phyloP scores from a whole-genome alignment of 2,113 vertebrate genomes.

The Gobio gobio region DNA sequence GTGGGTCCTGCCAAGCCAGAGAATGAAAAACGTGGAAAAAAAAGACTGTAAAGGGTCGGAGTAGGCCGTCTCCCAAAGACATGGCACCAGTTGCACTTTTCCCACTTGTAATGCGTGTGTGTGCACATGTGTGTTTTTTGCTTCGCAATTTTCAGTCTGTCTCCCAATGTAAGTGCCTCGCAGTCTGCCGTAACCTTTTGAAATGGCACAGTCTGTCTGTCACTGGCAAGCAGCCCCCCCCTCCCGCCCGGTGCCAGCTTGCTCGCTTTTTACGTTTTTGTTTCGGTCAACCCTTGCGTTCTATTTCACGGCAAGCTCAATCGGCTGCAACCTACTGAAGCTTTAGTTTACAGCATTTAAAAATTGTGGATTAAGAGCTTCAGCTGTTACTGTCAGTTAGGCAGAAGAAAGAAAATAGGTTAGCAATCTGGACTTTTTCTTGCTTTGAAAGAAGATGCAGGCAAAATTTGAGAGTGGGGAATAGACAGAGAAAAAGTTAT shows the following conservation, averaged over 20 bases:
- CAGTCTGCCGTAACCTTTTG: slow-evolving; percentile 67
- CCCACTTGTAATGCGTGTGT: slow-evolving; percentile 39
- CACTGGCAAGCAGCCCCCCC: slow-evolving; percentile 58
- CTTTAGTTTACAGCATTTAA: slow-evolving; percentile 41
- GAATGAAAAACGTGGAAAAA: slow-evolving; percentile 12
- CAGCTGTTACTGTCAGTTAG: slow-evolving; percentile 22
- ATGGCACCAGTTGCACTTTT: slow-evolving; percentile 34
- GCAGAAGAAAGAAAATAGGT: background rate
- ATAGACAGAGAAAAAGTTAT: background rate
- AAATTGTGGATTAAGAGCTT: slow-evolving; percentile 44
- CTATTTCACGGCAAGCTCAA: slow-evolving; percentile 12
- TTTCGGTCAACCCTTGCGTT: slow-evolving; percentile 62
- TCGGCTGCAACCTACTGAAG: background rate
- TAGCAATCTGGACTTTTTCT: slow-evolving; percentile 1
- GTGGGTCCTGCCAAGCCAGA: slow-evolving; percentile 56
- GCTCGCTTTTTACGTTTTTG: slow-evolving; percentile 52
- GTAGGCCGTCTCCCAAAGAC: slow-evolving; percentile 1
- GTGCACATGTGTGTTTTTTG: slow-evolving; percentile 14
- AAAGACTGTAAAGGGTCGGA: slow-evolving; percentile 4
- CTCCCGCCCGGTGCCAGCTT: background rate
- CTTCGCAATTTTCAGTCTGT: slow-evolving; percentile 47
- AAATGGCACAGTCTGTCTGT: slow-evolving; percentile 72
- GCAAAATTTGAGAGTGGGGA: background rate
- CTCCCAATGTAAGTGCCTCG: slow-evolving; percentile 59
- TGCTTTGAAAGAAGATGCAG: background rate